Evolutionary conservation across 2,797 vertebrate genomes (phyloP).

Genomic region (Sphenodon punctatus): DNA sequence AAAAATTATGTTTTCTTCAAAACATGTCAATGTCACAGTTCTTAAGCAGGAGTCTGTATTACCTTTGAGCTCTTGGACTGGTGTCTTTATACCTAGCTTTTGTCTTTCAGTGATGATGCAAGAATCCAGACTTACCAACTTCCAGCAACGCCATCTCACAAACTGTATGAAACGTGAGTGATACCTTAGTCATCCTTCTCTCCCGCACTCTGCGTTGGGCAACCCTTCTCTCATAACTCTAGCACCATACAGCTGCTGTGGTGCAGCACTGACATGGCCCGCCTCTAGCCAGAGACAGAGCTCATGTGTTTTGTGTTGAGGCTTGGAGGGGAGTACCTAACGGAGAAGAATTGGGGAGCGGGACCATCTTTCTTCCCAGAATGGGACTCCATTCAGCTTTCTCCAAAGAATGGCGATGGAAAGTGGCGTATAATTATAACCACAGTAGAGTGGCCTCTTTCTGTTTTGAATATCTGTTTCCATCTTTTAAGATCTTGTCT

Average conservation of each 20-base stretch:
- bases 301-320: not conserved
- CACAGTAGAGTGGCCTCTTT: not conserved
- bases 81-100: not conserved
- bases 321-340: too few relatives aligned
- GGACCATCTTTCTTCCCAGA: not conserved
- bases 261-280: not conserved
- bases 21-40: not conserved
- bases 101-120: constrained; percentile 88
- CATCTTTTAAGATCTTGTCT: not conserved
- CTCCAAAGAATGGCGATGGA: not conserved
- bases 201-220: not conserved
- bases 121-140: constrained; percentile 80
- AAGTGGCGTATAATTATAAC: not conserved
- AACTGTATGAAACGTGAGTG: constrained; percentile 82
- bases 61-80: not conserved
- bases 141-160: constrained; percentile 82
- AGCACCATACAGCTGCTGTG: not conserved
- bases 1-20: not conserved
- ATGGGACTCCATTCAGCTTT: not conserved
- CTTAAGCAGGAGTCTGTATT: not conserved
- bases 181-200: not conserved
- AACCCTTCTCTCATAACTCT: not conserved
- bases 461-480: not conserved
- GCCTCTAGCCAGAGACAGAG: not conserved
- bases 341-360: not conserved